phyloP scores from a whole-genome alignment of 2,888 invertebrate species.

The Craniophora ligustri region DNA sequence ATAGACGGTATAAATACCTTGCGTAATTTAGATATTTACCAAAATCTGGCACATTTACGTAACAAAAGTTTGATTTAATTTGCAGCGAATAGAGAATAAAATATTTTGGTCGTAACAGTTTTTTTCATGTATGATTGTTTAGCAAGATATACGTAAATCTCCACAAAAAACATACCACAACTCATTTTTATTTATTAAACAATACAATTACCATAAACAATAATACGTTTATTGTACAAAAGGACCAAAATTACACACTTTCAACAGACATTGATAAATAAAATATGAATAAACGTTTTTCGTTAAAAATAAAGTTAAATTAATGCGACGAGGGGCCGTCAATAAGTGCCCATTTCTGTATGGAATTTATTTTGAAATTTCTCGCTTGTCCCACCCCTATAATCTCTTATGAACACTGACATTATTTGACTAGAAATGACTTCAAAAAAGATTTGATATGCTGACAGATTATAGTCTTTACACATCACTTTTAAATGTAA shows the following conservation, averaged over 20 bases:
- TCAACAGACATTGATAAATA: slow-evolving; percentile 10
- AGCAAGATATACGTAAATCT: neutral
- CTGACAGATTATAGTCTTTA: neutral
- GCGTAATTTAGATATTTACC: neutral
- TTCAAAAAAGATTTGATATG: neutral
- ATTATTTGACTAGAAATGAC: slow-evolving; percentile 41
- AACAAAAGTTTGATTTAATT: neutral
- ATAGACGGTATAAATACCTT: slow-evolving; percentile 2
- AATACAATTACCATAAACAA: slow-evolving; percentile 10
- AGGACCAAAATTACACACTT: slow-evolving; percentile 21
- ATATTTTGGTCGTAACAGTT: neutral
- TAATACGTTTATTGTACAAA: neutral
- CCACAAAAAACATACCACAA: neutral
- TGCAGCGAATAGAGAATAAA: neutral
- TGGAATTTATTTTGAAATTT: slow-evolving; percentile 64
- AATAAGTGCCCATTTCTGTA: slow-evolving; percentile 57
- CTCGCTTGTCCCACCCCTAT: slow-evolving; percentile 48
- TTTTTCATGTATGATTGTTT: too few relatives aligned
- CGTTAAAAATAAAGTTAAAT: slow-evolving; percentile 54
- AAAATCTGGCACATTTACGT: neutral
- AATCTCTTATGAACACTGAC: slow-evolving; percentile 48
- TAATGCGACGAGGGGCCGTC: slow-evolving; percentile 54
- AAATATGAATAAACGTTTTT: slow-evolving; percentile 36
- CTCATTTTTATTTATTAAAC: slow-evolving; percentile 1
- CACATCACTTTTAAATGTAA: neutral